phyloP scores from a whole-genome alignment of 2,888 invertebrate genomes.

The Pterobdella sp. region DNA sequence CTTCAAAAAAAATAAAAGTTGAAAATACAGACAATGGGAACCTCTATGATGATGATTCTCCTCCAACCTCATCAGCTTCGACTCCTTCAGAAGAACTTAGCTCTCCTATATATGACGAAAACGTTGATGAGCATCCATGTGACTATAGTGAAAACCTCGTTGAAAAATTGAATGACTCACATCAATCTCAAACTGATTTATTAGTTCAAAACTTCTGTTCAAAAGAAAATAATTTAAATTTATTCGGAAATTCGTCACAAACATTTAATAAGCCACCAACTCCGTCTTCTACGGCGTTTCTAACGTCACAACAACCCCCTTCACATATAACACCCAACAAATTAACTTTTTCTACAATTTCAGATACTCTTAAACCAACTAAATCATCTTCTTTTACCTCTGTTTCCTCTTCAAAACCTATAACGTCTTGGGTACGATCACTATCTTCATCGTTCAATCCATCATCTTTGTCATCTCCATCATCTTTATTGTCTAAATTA shows the following conservation, averaged over 20 bases:
- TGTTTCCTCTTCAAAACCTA: not conserved
- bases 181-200: not conserved
- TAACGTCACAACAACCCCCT: not conserved
- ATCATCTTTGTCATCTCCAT: not conserved
- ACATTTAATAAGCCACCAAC: too few species aligned
- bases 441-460: slow-evolving; percentile 3
- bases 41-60: not conserved
- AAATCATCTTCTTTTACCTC: not conserved
- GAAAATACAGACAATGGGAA: not conserved
- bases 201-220: not conserved
- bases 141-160: not conserved
- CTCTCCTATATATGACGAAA: too few species aligned
- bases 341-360: not conserved
- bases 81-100: not conserved
- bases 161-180: not conserved
- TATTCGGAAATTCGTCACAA: too few species aligned
- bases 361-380: not conserved
- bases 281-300: not conserved
- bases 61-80: slow-evolving; percentile 7
- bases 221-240: too few species aligned
- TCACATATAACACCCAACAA: not conserved
- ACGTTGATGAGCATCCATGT: not conserved
- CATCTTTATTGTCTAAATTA: not conserved
- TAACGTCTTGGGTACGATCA: not conserved
- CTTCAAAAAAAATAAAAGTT: not conserved